A percentile compares a stretch with the other conserved stretches of the same genome.
phyloP scores from a whole-genome alignment of 1,140 invertebrate genomes.

The Maniola jurtina region DNA sequence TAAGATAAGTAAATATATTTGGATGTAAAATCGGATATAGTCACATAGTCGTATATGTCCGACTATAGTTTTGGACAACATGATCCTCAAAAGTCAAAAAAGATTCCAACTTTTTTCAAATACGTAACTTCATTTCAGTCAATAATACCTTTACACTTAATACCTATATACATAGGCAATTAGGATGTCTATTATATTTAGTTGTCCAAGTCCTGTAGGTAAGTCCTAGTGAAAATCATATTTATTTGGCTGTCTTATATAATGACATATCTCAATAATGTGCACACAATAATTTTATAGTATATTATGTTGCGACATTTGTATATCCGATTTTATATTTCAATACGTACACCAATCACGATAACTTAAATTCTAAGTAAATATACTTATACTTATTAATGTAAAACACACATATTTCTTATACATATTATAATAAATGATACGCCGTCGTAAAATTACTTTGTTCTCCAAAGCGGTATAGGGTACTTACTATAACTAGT shows the following conservation, averaged over 20 bases:
- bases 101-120: no score
- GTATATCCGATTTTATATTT: constrained; percentile 6
- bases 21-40: constrained; percentile 5
- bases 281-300: no score
- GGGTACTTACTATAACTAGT: constrained; percentile 77
- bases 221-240: no score
- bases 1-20: constrained; percentile 39
- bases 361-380: constrained; percentile 34
- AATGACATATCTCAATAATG: no score
- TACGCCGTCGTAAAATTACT: constrained; percentile 60
- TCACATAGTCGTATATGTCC: not conserved
- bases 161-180: no score
- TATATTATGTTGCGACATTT: not conserved
- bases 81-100: no score
- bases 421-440: constrained; percentile 40
- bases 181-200: no score
- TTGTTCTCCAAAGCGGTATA: constrained; percentile 76
- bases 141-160: no score
- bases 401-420: constrained; percentile 46
- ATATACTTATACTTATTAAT: constrained; percentile 53
- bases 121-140: no score
- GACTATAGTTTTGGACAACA: no score
- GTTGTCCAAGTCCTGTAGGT: no score
- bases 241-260: no score
- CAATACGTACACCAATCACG: constrained; percentile 11